Evolutionary conservation across 2,888 invertebrate species (phyloP).

Genomic region (Brachyptera risi): DNA sequence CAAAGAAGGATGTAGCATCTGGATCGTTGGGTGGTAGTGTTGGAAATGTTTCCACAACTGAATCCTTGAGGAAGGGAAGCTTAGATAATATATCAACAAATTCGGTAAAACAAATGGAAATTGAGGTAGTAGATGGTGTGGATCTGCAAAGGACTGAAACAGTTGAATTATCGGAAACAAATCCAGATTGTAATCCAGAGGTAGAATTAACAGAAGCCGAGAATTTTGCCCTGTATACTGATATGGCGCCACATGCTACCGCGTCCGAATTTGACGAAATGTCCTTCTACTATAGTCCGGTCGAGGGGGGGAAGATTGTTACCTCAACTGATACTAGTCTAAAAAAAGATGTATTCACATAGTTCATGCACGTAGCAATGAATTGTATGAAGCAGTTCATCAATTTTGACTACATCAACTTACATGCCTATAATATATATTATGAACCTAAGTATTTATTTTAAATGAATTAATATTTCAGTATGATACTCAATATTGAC

Average conservation of each 20-base stretch:
- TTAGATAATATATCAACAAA: constrained; percentile 45
- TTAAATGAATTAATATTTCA: too few relatives aligned
- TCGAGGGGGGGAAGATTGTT: constrained; percentile 71
- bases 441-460: not conserved
- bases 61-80: constrained; percentile 41
- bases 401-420: too few relatives aligned
- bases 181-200: not conserved
- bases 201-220: constrained; percentile 78
- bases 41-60: constrained; percentile 19
- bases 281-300: constrained; percentile 80
- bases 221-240: constrained; percentile 82
- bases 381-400: too few relatives aligned
- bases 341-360: constrained; percentile 28
- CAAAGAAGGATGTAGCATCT: constrained; percentile 19
- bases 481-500: too few relatives aligned
- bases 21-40: constrained; percentile 22
- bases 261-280: constrained; percentile 85
- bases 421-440: not conserved
- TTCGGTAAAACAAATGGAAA: too few relatives aligned
- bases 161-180: constrained; percentile 31
- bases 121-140: too few relatives aligned
- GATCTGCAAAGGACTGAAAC: too few relatives aligned
- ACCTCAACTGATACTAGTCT: constrained; percentile 8
- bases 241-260: constrained; percentile 80
- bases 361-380: too few relatives aligned